These are phyloP conservation scores for Manacus vitellinus DNA, from an alignment of 2,113 vertebrate genomes.

Conservation along the genomic window DNA sequence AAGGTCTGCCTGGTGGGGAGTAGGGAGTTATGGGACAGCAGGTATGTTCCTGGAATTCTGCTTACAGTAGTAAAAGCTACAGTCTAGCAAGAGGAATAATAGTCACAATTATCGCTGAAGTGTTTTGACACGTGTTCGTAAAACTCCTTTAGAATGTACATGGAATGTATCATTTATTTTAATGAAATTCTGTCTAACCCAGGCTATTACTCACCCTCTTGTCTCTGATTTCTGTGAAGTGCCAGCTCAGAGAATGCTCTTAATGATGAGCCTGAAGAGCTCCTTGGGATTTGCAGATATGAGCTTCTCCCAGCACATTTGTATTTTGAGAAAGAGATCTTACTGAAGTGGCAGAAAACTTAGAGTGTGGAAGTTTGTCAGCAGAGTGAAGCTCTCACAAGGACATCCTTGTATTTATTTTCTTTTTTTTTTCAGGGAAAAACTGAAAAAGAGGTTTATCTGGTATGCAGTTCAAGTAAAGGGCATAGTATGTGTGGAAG, in stretches of 20 bases:
- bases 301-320: not conserved
- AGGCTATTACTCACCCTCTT: not conserved
- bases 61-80: not conserved
- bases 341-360: not conserved
- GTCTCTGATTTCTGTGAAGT: not conserved
- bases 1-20: not conserved
- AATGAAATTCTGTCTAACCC: conserved; percentile 21
- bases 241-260: not conserved
- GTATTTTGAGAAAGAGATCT: not conserved
- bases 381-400: not conserved
- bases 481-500: not conserved
- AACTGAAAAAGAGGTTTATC: not conserved
- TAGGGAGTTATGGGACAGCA: not conserved
- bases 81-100: conserved; percentile 11
- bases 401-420: not conserved
- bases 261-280: not conserved
- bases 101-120: conserved; percentile 27
- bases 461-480: not conserved
- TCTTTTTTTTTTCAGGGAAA: not conserved
- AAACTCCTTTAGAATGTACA: not conserved
- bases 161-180: not conserved
- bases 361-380: not conserved
- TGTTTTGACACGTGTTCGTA: conserved; percentile 27
- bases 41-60: not conserved
- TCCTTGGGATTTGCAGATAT: not conserved